Percentiles rank a stretch among this genome's conserved stretches.
Conservation (phyloP, 2,888 invertebrate genomes). For the Branchipolynoe longqiensis region DNA sequence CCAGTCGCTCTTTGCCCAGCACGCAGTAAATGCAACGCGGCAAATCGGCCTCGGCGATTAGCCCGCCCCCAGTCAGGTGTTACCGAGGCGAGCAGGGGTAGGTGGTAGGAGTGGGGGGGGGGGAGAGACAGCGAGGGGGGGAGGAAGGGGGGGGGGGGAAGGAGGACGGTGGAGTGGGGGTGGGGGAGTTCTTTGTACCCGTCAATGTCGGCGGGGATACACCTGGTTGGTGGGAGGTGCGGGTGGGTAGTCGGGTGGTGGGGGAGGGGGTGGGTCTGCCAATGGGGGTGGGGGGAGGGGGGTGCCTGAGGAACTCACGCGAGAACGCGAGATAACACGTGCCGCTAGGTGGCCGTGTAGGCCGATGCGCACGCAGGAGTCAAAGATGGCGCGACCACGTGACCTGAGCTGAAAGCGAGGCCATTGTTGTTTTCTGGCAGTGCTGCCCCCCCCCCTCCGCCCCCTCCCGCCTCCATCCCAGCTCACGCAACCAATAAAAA, state of each 20-base stretch:
- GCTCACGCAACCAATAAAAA: constrained; percentile 25
- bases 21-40: not conserved
- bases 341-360: not conserved
- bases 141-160: not conserved
- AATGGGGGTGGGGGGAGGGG: not conserved
- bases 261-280: not conserved
- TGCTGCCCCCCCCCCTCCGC: no score
- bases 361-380: constrained; percentile 54
- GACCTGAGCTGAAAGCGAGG: not conserved
- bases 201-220: no score
- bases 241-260: no score
- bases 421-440: constrained; percentile 22
- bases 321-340: constrained; percentile 52
- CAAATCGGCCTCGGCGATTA: not conserved
- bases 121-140: no score
- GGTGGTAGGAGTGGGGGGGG: no score
- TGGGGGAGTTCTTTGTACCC: constrained; percentile 25
- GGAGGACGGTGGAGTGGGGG: not conserved
- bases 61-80: constrained; percentile 4
- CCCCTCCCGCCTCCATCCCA: no score
- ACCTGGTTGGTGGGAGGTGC: no score
- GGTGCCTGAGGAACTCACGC: constrained; percentile 43
- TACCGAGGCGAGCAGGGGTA: not conserved
- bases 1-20: not conserved
- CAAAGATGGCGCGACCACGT: constrained; percentile 5